Base-by-base conservation (phyloP, 53 echinoderm and acorn worm species). In the Mesocentrotus franciscanus region DNA sequence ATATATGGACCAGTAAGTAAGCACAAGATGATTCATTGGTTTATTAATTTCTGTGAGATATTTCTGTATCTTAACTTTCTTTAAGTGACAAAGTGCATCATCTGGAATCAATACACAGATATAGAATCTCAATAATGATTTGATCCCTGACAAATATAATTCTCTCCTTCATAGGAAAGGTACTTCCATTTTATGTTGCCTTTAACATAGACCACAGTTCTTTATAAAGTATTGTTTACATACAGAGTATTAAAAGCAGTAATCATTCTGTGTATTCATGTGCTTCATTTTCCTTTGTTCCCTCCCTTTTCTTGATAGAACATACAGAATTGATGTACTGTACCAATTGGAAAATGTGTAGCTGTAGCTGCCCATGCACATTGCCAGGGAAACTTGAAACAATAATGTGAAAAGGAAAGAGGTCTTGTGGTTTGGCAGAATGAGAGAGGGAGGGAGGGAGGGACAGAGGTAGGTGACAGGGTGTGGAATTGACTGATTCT, bases 361-460 rank as follows among this genome's bases (percentile, higher is more conserved):
- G 27, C 76, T 33, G 14, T 30, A 33, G 76, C 33, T 76, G 76
- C 64, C 64, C 20, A 15, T 12, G 33, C 14, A 12, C 27, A 76
- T 32, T 29, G 29, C 76, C 32, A 33, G 14, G 4, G 4, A 76
- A 32, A 76, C 33, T 14, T 30, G 76, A 30, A 76, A 76, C 14
- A 76, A 76, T 30, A 76, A 12, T 30, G 33, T 30, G 33, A 33
- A 30, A 76, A 68, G 76, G 76, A 15, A 33, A 76, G 10, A 33
- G 84, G 22, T 49, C 55, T 49, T 42, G 84, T 93, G 78, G 92
- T 49, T 76, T 93, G 49, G 93, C 72, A 36, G 26, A 14, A 57
- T 56, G 79, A 22, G 85, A 5, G 58, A 58, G 56, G 87, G 58
- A 58, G 81, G 81, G 39, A 42, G 81, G 27, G 60, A 59, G 87